Evolutionary conservation across 2,113 vertebrate genomes (phyloP).

Genomic region (Strix aluco): DNA sequence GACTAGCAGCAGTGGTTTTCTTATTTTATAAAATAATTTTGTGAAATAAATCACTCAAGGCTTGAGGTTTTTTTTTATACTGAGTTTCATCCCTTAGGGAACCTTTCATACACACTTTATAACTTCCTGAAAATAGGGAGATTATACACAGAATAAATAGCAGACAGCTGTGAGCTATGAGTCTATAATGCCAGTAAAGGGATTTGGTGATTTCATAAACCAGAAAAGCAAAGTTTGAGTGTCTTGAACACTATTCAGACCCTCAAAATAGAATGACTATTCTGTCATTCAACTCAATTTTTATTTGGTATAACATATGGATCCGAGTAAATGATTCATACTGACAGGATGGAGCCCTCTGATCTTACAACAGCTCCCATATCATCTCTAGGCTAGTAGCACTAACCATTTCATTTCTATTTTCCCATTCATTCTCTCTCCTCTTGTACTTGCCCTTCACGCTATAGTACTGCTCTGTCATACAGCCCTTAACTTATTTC

Average conservation of each 20-base stretch:
- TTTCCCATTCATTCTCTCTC: not conserved
- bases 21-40: not conserved
- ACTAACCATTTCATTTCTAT: not conserved
- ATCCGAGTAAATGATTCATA: not conserved
- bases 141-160: slow-evolving; percentile 39
- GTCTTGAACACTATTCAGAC: not conserved
- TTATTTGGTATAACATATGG: not conserved
- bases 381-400: not conserved
- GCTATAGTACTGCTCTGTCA: not conserved
- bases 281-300: not conserved
- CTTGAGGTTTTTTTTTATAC: not conserved
- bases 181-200: not conserved
- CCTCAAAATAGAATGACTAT: not conserved
- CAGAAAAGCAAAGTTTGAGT: not conserved
- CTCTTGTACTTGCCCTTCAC: not conserved
- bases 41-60: slow-evolving; percentile 1
- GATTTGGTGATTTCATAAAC: slow-evolving; percentile 26
- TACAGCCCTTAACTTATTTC: not conserved
- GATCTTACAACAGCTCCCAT: not conserved
- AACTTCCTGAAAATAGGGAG: not conserved
- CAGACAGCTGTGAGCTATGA: slow-evolving; percentile 18
- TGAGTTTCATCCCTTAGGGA: not conserved
- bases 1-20: not conserved
- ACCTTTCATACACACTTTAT: not conserved
- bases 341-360: not conserved